Percentiles rank a stretch among this genome's conserved stretches.
phyloP scores from a whole-genome alignment of 2,113 vertebrate genomes.

The Agapornis roseicollis region DNA sequence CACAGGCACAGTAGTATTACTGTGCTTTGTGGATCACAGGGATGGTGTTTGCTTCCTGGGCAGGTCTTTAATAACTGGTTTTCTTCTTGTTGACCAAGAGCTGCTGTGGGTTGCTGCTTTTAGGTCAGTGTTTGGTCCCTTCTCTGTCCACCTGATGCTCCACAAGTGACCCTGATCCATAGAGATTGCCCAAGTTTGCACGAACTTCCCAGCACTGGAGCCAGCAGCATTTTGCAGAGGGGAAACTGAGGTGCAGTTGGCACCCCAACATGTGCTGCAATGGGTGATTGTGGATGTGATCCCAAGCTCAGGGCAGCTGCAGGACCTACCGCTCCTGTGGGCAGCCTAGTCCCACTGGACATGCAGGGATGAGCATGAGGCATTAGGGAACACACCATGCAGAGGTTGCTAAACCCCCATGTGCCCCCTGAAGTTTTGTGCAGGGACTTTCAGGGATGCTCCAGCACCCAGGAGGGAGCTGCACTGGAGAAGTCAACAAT shows the following conservation, averaged over 20 bases:
- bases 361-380: background rate
- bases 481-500: background rate
- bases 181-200: background rate
- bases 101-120: background rate
- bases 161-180: rapidly evolving
- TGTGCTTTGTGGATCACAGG: background rate
- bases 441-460: background rate
- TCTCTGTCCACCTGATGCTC: background rate
- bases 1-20: rapidly evolving
- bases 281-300: background rate
- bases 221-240: background rate
- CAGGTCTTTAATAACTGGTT: background rate
- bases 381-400: rapidly evolving
- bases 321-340: background rate
- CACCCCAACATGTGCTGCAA: background rate
- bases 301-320: background rate
- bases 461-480: background rate
- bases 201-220: rapidly evolving
- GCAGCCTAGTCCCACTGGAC: background rate
- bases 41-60: background rate
- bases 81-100: background rate
- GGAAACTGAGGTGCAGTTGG: background rate
- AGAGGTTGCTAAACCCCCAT: background rate
- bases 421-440: background rate
- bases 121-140: background rate